Evolutionary conservation across 2,888 invertebrate species (phyloP).

Genomic region (Luffia ferchaultella): DNA sequence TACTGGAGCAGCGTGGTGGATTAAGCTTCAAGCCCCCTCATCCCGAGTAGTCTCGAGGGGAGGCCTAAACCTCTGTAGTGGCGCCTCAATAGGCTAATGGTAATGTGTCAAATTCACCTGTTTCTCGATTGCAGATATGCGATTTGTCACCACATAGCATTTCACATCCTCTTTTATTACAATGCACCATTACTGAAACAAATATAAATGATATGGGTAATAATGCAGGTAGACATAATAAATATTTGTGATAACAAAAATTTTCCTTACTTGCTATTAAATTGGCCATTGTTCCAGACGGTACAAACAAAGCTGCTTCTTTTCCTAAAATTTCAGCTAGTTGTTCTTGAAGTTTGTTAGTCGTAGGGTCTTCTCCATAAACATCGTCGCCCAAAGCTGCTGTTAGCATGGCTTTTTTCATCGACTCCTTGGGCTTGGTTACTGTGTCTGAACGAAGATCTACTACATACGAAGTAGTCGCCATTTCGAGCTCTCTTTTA

Average conservation of each 20-base stretch:
- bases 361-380: slow-evolving; percentile 84
- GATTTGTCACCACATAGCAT: slow-evolving; percentile 79
- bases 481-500: slow-evolving; percentile 1
- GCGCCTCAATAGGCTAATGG: no score
- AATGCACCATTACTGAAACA: slow-evolving; percentile 80
- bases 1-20: no score
- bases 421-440: slow-evolving; percentile 73
- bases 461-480: slow-evolving; percentile 24
- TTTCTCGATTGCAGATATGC: slow-evolving; percentile 82
- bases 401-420: slow-evolving; percentile 79
- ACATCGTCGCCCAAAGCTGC: slow-evolving; percentile 88
- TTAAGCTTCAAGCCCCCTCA: no score
- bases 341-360: slow-evolving; percentile 71
- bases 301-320: slow-evolving; percentile 81
- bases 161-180: slow-evolving; percentile 78
- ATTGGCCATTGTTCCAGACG: slow-evolving; percentile 90
- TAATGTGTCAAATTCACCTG: no score
- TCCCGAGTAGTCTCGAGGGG: no score
- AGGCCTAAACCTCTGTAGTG: no score
- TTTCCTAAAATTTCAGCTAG: slow-evolving; percentile 77
- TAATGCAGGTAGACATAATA: background rate
- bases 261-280: slow-evolving; percentile 74
- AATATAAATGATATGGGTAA: slow-evolving; percentile 2
- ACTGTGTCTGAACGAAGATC: slow-evolving; percentile 87
- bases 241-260: no score